phyloP scores from a whole-genome alignment of 2,888 invertebrate genomes.

The Calameuta idolon region DNA sequence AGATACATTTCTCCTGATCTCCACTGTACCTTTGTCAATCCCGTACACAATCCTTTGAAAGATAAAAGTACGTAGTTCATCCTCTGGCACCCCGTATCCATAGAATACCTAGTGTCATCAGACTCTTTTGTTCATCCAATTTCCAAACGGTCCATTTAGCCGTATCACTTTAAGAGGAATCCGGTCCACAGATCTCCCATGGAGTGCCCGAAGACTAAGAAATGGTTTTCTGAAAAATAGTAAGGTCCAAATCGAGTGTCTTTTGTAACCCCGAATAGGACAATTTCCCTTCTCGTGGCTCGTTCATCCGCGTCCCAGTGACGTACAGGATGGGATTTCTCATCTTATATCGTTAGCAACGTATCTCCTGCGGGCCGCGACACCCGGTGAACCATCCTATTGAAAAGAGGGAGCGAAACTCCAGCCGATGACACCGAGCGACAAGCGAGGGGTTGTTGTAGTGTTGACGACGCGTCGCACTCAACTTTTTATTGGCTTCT shows the following conservation, averaged over 20 bases:
- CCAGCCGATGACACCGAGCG: not conserved
- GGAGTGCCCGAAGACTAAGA: not conserved
- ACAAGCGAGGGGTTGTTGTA: not conserved
- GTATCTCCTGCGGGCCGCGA: not conserved
- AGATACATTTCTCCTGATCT: not conserved
- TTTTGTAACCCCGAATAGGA: not conserved
- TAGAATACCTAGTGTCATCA: not conserved
- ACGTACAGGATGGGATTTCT: not conserved
- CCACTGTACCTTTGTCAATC: not conserved
- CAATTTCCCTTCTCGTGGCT: not conserved
- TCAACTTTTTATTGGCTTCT: conserved; percentile 32
- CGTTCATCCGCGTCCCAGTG: not conserved
- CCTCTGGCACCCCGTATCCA: not conserved
- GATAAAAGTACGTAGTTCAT: not conserved
- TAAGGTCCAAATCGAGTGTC: not conserved
- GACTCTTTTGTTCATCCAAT: not conserved
- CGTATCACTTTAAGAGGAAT: not conserved
- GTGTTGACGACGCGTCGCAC: conserved; percentile 18
- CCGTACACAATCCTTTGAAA: not conserved
- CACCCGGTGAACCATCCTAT: not conserved
- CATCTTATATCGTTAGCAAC: not conserved
- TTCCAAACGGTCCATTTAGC: not conserved
- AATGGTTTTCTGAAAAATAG: not conserved
- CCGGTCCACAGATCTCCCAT: not conserved
- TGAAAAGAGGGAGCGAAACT: not conserved